Base-by-base conservation (phyloP, 2,797 vertebrate species). In the Artibeus jamaicensis region DNA sequence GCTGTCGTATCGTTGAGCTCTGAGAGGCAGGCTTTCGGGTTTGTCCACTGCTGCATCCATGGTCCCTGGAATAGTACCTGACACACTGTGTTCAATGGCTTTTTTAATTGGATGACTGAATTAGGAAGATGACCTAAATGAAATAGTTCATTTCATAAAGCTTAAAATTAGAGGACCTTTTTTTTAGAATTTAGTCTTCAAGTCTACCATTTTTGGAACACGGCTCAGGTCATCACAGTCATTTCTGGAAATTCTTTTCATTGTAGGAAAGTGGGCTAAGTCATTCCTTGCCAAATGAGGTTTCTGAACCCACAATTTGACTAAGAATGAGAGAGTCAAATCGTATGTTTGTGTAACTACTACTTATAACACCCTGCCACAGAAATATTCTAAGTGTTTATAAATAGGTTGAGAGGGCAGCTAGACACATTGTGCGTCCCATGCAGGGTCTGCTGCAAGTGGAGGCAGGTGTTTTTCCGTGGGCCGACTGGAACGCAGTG, bases 261-360 rank as follows among this genome's bases (percentile, higher is more conserved):
- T 89, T 95, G 42, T 73, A 48, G 37, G 10, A 89, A 86, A 92
- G 48, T 86, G 50, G 32, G 57, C 79, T 79, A 22, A n/a, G 39
- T 68, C 77, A 93, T 79, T 93, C 44, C n/a, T 93, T 96, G 76
- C 68, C 62, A 91, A 46, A 44, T 94, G 62, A 93, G 62, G 32
- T 93, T 92, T 93, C 87, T 77, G 34, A 94, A 67, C 84, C 73
- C 79, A 73, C 55, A 94, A 14, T 96, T 89, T 93, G 82, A 77
- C 78, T 94, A 59, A 81, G 83, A 93, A 91, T 94, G 68, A 88
- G 84, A 92, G 62, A 74, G 62, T 94, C 79, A 96, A 78, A 82
- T 91, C 55, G 24, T 73, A 89, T 86, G 76, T 96, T 92, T 86
- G 70, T 93, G 50, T 55, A 78, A 42, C 62, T 93, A 42, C 62